phyloP scores from a whole-genome alignment of 2,888 invertebrate species.

The Platycheirus albimanus region DNA sequence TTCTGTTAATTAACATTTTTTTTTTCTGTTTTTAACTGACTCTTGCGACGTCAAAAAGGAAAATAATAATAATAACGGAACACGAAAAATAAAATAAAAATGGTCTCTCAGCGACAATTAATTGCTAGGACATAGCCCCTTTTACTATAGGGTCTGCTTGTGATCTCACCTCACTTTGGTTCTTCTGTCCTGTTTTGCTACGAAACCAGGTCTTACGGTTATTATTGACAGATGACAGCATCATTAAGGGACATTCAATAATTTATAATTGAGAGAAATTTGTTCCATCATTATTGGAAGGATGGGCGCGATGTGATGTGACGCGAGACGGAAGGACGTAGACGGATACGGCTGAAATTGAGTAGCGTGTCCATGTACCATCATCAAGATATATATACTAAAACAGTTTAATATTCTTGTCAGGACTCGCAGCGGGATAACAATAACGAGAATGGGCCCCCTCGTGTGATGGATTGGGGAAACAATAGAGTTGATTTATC shows the following conservation, averaged over 20 bases:
- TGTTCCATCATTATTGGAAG: slow-evolving; percentile 4
- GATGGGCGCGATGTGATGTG: too few relatives aligned
- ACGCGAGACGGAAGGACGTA: too few relatives aligned
- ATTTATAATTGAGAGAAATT: slow-evolving; percentile 53
- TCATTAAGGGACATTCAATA: slow-evolving; percentile 51
- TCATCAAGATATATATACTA: background rate
- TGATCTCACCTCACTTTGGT: slow-evolving; percentile 16
- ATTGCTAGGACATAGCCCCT: slow-evolving; percentile 49
- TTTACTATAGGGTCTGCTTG: background rate
- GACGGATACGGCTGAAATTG: too few relatives aligned
- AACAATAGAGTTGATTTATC: slow-evolving; percentile 50
- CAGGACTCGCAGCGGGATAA: slow-evolving; percentile 30
- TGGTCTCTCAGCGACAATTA: slow-evolving; percentile 62
- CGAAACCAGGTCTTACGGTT: background rate
- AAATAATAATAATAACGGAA: slow-evolving; percentile 18
- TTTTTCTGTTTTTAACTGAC: slow-evolving; percentile 56
- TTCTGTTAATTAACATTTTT: slow-evolving; percentile 63
- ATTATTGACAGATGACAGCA: slow-evolving; percentile 49
- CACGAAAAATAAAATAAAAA: slow-evolving; percentile 15
- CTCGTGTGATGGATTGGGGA: background rate
- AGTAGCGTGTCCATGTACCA: background rate
- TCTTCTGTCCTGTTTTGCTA: background rate
- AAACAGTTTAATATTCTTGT: slow-evolving; percentile 56
- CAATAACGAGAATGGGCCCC: background rate
- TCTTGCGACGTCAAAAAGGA: slow-evolving; percentile 10